Evolutionary conservation across 2,797 vertebrate species (phyloP), one percentile per base, ranked within the genome.

Genomic region (Pempheris klunzingeri): DNA sequence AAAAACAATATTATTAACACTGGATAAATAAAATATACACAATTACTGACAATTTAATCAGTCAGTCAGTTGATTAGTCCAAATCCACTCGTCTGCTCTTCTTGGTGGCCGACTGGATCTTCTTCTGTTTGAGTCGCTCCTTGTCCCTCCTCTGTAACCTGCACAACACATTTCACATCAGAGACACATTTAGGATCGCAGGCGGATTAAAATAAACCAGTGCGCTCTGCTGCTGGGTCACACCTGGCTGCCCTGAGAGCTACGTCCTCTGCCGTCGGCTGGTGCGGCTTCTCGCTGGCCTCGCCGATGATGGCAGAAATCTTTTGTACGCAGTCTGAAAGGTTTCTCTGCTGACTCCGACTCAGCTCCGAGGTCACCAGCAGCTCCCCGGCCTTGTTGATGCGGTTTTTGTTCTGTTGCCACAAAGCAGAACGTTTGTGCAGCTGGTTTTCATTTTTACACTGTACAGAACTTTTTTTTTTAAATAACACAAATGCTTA

Each of bases 321-420:
- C 87, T 99, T 99, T 65, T 96, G 92, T 1, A 99, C 81, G 53
- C 98, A 99, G 38, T 97, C 94, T 0, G 93, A 93, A 36, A 98
- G 92, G 81, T 99, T 99, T 60, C 94, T 95, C 82, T 97, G 96
- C 77, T 99, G 98, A 86, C 96, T 97, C 59, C 98, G 94, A 82
- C 96, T 98, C 65, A 94, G 82, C 78, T 99, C 96, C 0, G 97
- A 99, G 4, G 87, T 97, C 58, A 99, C 93, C 4, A 98, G 93
- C 85, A 99, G 76, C 85, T 99, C 97, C 1, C 98, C 98, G 0
- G 92, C 92, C 81, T 94, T 96, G 83, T 96, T 99, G 85, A 99
- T 96, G 58, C 94, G 96, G 44, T 95, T 97, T 91, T 92, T 96
- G 74, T 97, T 92, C 98, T 99, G 80, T n/a, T 32, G 20, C 1